Evolutionary conservation across 2,888 invertebrate species (phyloP), one percentile per base, ranked within the genome.

Genomic region (Hirtodrosophila cameraria): DNA sequence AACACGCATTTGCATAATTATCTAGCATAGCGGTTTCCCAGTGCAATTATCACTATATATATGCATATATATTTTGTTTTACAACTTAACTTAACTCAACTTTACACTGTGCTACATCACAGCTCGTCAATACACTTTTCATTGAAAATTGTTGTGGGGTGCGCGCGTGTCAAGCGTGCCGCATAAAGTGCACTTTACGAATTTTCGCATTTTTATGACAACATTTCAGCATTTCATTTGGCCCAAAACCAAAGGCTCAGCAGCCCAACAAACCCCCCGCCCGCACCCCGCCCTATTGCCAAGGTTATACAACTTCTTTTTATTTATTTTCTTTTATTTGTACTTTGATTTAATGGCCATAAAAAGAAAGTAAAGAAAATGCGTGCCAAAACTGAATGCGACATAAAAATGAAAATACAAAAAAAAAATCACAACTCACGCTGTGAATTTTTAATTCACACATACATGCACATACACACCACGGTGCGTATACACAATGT

Each of bases 131-230:
- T 72, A 46, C 16, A 54, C 35, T 38, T 42, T 60, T 38, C 35
- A 50, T 68, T 67, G 48, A 45, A 53, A 52, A 38, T 46, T 49
- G 16, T 28, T 60, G 33, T 20, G 16, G n/a, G n/a, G n/a, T n/a
- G 45, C 23, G 28, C 25, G 30, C 42, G 16, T 45, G 35, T 36
- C 35, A 31, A 45, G 39, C 42, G 28, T 15, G 18, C 12, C 33
- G 49, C 58, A 48, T 70, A 70, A 75, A 75, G 59, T 71, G 85
- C 82, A 86, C 85, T 86, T 86, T 79, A 66, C 87, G 75, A 86
- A 86, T 84, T 86, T 75, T 67, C 82, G 79, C 85, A 68, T 67
- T 86, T 82, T 82, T 86, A 86, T 85, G 85, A 66, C 62, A 78
- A 53, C 72, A 81, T 84, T 83, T 67, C 58, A 57, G 76, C 70